phyloP scores from a whole-genome alignment of 2,888 invertebrate species.

The Idaea aversata region DNA sequence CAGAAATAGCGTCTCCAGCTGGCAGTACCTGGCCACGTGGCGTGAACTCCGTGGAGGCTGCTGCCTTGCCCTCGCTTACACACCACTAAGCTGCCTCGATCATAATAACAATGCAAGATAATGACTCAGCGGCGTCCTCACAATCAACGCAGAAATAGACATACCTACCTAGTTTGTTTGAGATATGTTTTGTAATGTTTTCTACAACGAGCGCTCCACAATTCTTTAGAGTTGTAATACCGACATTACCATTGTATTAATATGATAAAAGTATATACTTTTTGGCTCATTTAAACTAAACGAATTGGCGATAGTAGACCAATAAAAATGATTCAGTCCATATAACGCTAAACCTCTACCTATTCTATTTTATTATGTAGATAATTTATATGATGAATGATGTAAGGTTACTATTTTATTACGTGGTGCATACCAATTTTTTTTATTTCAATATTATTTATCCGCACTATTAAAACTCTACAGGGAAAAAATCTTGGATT shows the following conservation, averaged over 20 bases:
- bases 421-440: too few relatives aligned
- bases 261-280: not conserved
- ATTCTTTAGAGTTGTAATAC: not conserved
- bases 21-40: slow-evolving; percentile 78
- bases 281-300: too few relatives aligned
- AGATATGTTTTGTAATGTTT: not conserved
- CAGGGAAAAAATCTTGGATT: too few relatives aligned
- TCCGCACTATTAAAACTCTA: too few relatives aligned
- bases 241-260: not conserved
- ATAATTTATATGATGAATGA: too few relatives aligned
- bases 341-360: too few relatives aligned
- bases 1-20: slow-evolving; percentile 79
- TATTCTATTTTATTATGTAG: too few relatives aligned
- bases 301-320: too few relatives aligned
- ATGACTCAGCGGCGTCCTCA: slow-evolving; percentile 9
- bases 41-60: slow-evolving; percentile 43
- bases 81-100: slow-evolving; percentile 3
- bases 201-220: not conserved
- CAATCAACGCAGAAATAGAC: slow-evolving; percentile 2
- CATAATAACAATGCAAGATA: not conserved
- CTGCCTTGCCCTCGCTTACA: slow-evolving; percentile 28
- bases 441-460: too few relatives aligned
- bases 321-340: too few relatives aligned
- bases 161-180: not conserved
- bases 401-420: too few relatives aligned